phyloP scores from a whole-genome alignment of 1,140 invertebrate genomes.

The Bombus difficillimus region DNA sequence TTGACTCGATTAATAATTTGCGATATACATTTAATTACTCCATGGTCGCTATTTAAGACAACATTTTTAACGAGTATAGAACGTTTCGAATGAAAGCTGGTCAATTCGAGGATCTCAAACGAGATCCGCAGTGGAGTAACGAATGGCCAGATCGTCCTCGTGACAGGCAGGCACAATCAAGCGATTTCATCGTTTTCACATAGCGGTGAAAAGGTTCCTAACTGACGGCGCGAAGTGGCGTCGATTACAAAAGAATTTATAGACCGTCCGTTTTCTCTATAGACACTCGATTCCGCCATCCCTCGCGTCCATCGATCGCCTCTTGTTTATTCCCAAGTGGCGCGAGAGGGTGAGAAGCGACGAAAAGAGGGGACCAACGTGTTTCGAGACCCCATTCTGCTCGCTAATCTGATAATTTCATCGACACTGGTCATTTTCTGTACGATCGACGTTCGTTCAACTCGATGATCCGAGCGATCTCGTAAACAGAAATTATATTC shows the following conservation, averaged over 20 bases:
- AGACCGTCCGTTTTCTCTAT: slow-evolving; percentile 57
- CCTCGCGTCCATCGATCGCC: slow-evolving; percentile 60
- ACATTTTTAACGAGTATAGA: too few relatives aligned
- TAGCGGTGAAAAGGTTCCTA: slow-evolving; percentile 33
- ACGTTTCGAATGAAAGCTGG: neutral
- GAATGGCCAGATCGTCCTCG: neutral
- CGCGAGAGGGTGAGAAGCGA: slow-evolving; percentile 50
- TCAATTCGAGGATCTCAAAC: neutral
- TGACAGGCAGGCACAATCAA: slow-evolving; percentile 19
- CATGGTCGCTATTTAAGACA: too few relatives aligned
- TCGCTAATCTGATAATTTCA: slow-evolving; percentile 45
- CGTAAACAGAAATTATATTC: neutral
- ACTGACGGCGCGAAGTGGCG: slow-evolving; percentile 48
- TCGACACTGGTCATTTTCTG: slow-evolving; percentile 17
- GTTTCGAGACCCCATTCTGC: slow-evolving; percentile 38
- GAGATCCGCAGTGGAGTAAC: neutral
- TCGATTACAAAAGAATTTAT: slow-evolving; percentile 62
- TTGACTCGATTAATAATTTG: too few relatives aligned
- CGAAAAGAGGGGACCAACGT: slow-evolving; percentile 8
- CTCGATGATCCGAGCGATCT: neutral
- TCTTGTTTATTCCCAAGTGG: slow-evolving; percentile 68
- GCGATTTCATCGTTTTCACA: slow-evolving; percentile 42
- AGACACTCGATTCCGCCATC: slow-evolving; percentile 62
- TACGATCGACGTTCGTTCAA: neutral
- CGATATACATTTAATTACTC: neutral